phyloP scores from a whole-genome alignment of 2,113 vertebrate species.

The Lophochroa leadbeateri region DNA sequence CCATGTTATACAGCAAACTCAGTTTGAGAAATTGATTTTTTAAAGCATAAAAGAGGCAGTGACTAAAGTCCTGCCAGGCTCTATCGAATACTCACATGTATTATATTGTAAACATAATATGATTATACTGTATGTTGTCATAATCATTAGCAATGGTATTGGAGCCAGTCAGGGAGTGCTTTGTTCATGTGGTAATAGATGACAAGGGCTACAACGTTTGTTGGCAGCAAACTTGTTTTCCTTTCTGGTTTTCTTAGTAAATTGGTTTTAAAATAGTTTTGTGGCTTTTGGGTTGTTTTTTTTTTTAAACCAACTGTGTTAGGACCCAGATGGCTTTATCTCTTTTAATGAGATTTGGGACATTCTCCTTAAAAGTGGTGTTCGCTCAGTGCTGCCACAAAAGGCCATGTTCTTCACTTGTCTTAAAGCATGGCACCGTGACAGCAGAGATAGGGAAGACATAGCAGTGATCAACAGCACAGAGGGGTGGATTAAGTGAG shows the following conservation, averaged over 20 bases:
- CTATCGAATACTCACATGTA: background rate
- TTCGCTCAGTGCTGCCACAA: background rate
- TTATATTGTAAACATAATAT: slow-evolving; percentile 32
- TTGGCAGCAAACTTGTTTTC: slow-evolving; percentile 43
- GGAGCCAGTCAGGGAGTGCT: slow-evolving; percentile 32
- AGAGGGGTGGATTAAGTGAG: background rate
- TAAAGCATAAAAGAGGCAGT: slow-evolving; percentile 32
- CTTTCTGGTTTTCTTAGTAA: slow-evolving; percentile 23
- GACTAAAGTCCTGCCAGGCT: slow-evolving; percentile 64
- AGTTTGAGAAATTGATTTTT: slow-evolving; percentile 45
- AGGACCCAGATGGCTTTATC: slow-evolving; percentile 25
- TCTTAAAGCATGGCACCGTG: background rate
- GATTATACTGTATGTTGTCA: slow-evolving; percentile 56
- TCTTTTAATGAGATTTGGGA: slow-evolving; percentile 45
- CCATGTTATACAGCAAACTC: background rate
- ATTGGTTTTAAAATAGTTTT: slow-evolving; percentile 51
- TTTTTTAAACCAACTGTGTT: background rate
- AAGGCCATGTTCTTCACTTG: background rate
- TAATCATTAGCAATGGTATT: slow-evolving; percentile 34
- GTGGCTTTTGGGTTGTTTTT: background rate
- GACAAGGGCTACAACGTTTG: slow-evolving; percentile 2
- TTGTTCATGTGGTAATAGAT: slow-evolving; percentile 41
- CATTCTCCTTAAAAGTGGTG: background rate
- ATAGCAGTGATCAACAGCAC: background rate
- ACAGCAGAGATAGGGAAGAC: background rate